Evolutionary conservation across 1,140 invertebrate species (phyloP).

Genomic region (Piezodorus guildinii): DNA sequence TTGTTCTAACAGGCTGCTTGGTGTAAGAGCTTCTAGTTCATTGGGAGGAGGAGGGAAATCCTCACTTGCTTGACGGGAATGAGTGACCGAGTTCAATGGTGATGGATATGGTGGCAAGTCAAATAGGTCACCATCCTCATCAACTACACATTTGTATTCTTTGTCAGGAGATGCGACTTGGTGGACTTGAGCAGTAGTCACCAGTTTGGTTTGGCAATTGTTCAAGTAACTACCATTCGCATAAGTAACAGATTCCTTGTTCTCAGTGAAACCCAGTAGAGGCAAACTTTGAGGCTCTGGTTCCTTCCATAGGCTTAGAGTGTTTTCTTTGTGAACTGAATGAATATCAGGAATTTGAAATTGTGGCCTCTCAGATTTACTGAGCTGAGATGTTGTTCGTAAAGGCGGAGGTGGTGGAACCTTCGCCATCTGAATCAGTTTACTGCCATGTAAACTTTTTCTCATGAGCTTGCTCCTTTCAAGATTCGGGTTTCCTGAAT

Average conservation of each 20-base stretch:
- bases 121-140: conserved; percentile 35
- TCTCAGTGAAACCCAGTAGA: conserved; percentile 1
- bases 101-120: conserved; percentile 63
- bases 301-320: conserved; percentile 9
- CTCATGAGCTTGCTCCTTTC: conserved; percentile 78
- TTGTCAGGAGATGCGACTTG: conserved; percentile 49
- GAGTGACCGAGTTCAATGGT: conserved; percentile 55
- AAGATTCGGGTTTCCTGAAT: conserved; percentile 64
- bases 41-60: conserved; percentile 72
- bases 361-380: conserved; percentile 38
- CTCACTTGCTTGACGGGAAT: conserved; percentile 74
- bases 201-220: conserved; percentile 39
- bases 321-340: conserved; percentile 25
- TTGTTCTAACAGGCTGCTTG: conserved; percentile 52
- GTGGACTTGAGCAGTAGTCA: conserved; percentile 69
- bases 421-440: conserved; percentile 57
- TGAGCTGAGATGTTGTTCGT: conserved; percentile 71
- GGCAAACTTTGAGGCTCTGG: conserved; percentile 38
- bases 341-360: conserved; percentile 35
- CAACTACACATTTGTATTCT: conserved; percentile 37
- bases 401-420: conserved; percentile 76
- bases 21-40: conserved; percentile 38
- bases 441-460: conserved; percentile 74
- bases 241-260: conserved; percentile 40
- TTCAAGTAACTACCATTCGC: conserved; percentile 38